Percentiles rank a stretch among this genome's conserved stretches.
Conservation (phyloP, 2,113 vertebrate species). For the Mustela nigripes region DNA sequence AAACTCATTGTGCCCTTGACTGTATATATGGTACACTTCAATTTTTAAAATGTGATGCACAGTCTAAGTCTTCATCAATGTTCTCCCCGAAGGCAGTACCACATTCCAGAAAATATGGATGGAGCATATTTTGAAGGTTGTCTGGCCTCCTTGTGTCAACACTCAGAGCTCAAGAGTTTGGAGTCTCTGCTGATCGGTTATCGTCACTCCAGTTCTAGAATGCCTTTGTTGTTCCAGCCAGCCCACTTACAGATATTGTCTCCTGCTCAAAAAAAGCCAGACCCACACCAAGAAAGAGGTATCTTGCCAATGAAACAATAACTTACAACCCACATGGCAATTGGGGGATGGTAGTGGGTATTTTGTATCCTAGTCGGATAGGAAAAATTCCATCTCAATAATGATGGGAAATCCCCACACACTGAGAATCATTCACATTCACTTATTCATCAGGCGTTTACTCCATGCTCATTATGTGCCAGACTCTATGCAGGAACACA, state of each 20-base stretch:
- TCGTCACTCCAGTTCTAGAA: background rate
- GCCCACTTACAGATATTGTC: background rate
- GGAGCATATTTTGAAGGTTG: background rate
- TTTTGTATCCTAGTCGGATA: background rate
- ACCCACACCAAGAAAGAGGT: background rate
- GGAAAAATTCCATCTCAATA: constrained; percentile 34
- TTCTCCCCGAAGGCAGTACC: background rate
- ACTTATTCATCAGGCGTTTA: background rate
- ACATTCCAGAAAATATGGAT: background rate
- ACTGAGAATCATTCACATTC: background rate
- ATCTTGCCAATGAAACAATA: background rate
- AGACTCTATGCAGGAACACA: background rate
- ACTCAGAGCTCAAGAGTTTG: background rate
- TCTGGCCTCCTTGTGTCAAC: background rate
- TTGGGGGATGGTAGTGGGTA: background rate
- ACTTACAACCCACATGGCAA: background rate
- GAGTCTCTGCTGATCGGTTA: background rate
- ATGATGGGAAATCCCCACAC: background rate
- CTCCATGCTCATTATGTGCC: background rate
- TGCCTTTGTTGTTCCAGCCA: background rate
- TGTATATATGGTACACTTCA: background rate
- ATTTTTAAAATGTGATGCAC: constrained; percentile 8
- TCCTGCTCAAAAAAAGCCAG: background rate
- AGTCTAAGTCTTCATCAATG: background rate
- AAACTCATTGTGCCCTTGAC: background rate